Evolutionary conservation across 1,140 invertebrate genomes (phyloP).

Genomic region (Pentalonia nigronervosa): DNA sequence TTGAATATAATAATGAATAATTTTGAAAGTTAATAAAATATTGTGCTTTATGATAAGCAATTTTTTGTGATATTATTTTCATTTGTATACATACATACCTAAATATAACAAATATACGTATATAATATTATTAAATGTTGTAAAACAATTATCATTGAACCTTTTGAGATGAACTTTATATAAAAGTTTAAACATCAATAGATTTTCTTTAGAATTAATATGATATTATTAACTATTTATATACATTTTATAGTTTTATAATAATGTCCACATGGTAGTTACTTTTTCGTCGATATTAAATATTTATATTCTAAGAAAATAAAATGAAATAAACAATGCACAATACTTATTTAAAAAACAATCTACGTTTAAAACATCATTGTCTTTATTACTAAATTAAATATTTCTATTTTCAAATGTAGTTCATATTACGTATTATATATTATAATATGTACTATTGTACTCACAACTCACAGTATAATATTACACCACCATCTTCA

Average conservation of each 20-base stretch:
- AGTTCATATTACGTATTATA: neutral
- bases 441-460: neutral
- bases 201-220: neutral
- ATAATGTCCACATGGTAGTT: neutral
- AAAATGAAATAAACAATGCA: neutral
- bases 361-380: neutral
- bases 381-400: slow-evolving; percentile 9
- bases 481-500: neutral
- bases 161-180: too few species aligned
- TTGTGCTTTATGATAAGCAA: neutral
- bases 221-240: neutral
- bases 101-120: too few species aligned
- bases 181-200: neutral
- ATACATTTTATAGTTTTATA: neutral
- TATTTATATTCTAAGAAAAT: neutral
- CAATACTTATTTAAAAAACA: neutral
- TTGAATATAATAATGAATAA: neutral
- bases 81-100: neutral
- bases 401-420: neutral
- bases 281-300: neutral
- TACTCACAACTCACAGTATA: neutral
- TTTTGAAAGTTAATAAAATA: neutral
- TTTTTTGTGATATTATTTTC: neutral
- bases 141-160: neutral
- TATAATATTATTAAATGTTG: neutral